Evolutionary conservation across 2,797 vertebrate genomes (phyloP), one percentile per base, ranked within the genome.

Genomic region (Telmatherina bonti): DNA sequence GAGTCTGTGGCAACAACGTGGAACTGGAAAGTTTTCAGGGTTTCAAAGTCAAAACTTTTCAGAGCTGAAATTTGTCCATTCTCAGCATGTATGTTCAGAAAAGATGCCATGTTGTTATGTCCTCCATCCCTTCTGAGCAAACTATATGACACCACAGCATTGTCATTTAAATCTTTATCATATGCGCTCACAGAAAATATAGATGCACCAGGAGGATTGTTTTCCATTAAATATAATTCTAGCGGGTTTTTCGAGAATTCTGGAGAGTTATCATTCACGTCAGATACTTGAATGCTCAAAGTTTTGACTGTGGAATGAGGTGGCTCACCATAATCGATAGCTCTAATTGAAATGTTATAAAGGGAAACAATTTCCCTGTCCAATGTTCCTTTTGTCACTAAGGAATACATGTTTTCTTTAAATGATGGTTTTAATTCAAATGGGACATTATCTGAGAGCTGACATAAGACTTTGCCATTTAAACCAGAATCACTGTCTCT

Each of bases 241-340:
- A 92, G 49, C 0, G 84, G 76, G 57, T 59, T 85, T 0, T 82
- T 70, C 10, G 54, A 0, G 55, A 93, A 93, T 16, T 78, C 49
- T 15, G 93, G 93, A 0, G 12, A 16, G 63, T 94, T 90, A 27
- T 94, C 93, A 65, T 93, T 94, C 0, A 92, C 84, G 75, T 94
- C 93, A 22, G 89, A 92, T 11, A 94, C 69, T 18, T 88, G 49
- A 27, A 93, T 79, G 2, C 24, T 85, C 0, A 93, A 22, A 8
- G 47, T 77, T 88, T 89, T 91, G 4, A 76, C 57, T 18, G 87
- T 66, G 10, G 91, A 91, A 20, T 93, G 63, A 53, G 91, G 76
- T 15, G 90, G 89, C 15, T 84, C 76, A 1, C 93, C 93, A 49
- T 80, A 81, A 31, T 94, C 93, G 11, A 53, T 90, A 11, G 92